Percentiles rank a stretch among this genome's conserved stretches.
Evolutionary conservation across 2,797 vertebrate genomes (phyloP).

Genomic region (Heterohyrax brucei): DNA sequence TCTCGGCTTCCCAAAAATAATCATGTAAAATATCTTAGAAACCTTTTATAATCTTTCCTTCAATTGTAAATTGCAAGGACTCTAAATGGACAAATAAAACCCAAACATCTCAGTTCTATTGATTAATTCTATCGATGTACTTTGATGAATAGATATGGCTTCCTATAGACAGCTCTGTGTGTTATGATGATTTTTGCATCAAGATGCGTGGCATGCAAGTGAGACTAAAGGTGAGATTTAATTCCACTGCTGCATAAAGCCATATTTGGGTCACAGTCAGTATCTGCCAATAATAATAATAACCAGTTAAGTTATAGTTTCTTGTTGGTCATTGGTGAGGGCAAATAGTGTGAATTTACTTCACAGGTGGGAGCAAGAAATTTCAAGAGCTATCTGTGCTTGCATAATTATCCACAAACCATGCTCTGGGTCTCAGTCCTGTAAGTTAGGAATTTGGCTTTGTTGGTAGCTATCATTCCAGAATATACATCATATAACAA

Average conservation of each 20-base stretch:
- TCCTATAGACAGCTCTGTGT: background rate
- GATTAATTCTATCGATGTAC: background rate
- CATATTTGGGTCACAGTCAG: background rate
- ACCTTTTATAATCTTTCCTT: background rate
- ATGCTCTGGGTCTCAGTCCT: background rate
- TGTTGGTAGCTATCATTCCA: background rate
- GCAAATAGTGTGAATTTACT: background rate
- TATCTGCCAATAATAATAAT: background rate
- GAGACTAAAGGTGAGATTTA: background rate
- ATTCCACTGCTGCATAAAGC: background rate
- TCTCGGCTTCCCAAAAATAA: background rate
- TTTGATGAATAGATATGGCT: background rate
- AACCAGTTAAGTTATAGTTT: background rate
- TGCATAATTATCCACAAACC: background rate
- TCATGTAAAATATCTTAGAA: background rate
- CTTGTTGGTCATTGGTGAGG: background rate
- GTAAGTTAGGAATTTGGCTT: background rate
- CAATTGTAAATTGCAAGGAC: background rate
- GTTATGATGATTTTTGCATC: background rate
- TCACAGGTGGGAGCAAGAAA: background rate
- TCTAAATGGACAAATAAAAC: background rate
- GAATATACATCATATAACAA: background rate
- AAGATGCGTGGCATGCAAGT: background rate
- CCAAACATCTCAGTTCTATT: background rate
- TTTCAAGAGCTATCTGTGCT: background rate